Base-by-base conservation (phyloP, 2,113 vertebrate species). In the Globicephala melas region DNA sequence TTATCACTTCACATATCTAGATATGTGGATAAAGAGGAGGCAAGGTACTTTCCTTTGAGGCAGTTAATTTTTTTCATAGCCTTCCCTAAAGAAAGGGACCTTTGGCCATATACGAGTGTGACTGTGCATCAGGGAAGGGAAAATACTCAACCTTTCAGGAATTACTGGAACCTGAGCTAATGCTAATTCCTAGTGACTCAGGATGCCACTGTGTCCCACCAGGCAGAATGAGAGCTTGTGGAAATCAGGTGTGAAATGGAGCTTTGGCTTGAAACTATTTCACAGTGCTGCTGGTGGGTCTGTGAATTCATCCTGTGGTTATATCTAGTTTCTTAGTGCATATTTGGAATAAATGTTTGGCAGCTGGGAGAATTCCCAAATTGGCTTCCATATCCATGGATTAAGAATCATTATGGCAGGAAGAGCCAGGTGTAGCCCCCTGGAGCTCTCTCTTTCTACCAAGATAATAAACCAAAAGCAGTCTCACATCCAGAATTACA, bases 341-440 rank as follows among this genome's bases (percentile, higher is more conserved):
- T 92, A 74, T 74, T 95, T 91, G 14, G 23, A 84, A 89, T 95
- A 91, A 95, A 80, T 74, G 63, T 92, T 85, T 58, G 71, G n/a
- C 71, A 92, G 71, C 38, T 89, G 70, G 67, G 26, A 94, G 31
- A 85, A 58, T 74, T 38, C 38, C 31, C 65, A 63, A 65, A 44
- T 80, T 91, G 47, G 38, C 47, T 91, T 82, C 68, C 26, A 3
- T 68, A 44, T 67, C 60, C 25, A 28, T 62, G 38, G 47, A 50
- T 91, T 91, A 67, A 94, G 68, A 67, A 14, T 7, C 79, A 44
- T 55, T 86, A 67, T 71, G 50, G 53, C 77, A 68, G 55, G 47
- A 80, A 95, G 44, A 91, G 31, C 55, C 26, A 63, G 85, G 8
- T 79, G 6, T 79, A 86, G 67, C 53, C 60, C 38, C 47, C 31